These are phyloP conservation scores for Allacma fusca DNA, from an alignment of 2,888 invertebrate species.

Conservation along the genomic window DNA sequence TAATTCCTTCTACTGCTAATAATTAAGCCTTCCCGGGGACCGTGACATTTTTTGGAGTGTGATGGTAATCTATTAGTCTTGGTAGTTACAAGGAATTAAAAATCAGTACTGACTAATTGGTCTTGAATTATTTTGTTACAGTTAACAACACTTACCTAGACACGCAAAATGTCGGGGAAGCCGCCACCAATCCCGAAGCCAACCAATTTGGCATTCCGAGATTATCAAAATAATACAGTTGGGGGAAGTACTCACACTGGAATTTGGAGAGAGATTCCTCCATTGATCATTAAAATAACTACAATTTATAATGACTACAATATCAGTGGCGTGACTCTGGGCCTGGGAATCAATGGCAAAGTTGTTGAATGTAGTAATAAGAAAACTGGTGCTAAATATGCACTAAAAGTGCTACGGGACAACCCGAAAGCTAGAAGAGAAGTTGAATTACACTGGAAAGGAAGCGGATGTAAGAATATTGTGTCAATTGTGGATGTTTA, in stretches of 20 bases:
- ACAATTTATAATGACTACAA: slow-evolving; percentile 90
- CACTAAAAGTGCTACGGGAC: slow-evolving; percentile 93
- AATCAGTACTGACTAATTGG: too few species aligned
- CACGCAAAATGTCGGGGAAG: slow-evolving; percentile 37
- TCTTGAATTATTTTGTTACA: too few species aligned
- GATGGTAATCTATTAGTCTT: too few species aligned
- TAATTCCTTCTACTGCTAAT: too few species aligned
- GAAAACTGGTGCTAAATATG: slow-evolving; percentile 79
- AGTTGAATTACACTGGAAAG: slow-evolving; percentile 94
- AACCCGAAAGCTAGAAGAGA: slow-evolving; percentile 72
- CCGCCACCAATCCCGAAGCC: slow-evolving; percentile 32
- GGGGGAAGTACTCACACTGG: slow-evolving; percentile 7
- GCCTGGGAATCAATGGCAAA: slow-evolving; percentile 98
- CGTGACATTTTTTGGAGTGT: too few species aligned
- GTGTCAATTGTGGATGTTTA: slow-evolving; percentile 94
- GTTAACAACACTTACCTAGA: too few species aligned
- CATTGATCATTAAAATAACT: slow-evolving; percentile 72
- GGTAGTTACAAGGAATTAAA: too few species aligned
- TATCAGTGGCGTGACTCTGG: slow-evolving; percentile 90
- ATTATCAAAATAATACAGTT: slow-evolving; percentile 36
- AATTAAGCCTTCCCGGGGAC: too few species aligned
- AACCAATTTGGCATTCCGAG: slow-evolving; percentile 32
- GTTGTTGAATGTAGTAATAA: slow-evolving; percentile 92
- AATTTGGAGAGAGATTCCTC: slow-evolving; percentile 49
- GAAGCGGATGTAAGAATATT: slow-evolving; percentile 88